Evolutionary conservation across 2,888 invertebrate genomes (phyloP).

Genomic region (Calameuta idolon): DNA sequence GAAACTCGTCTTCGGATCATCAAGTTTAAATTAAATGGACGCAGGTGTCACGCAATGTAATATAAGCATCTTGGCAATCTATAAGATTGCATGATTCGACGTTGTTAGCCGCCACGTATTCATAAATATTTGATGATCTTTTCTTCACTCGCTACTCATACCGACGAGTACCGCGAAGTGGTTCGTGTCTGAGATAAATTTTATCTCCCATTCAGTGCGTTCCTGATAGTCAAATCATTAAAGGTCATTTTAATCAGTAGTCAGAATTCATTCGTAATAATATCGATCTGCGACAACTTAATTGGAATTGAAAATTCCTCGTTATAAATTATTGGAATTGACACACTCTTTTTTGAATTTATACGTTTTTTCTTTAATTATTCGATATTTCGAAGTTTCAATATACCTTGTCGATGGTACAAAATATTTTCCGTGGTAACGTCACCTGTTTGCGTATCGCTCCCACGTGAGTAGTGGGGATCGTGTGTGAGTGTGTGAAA

Average conservation of each 20-base stretch:
- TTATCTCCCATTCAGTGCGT: slow-evolving; percentile 25
- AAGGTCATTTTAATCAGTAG: slow-evolving; percentile 20
- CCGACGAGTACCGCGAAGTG: background rate
- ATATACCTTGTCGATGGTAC: no score
- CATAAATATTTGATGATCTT: slow-evolving; percentile 59
- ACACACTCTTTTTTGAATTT: no score
- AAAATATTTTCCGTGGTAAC: background rate
- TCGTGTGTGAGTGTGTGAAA: background rate
- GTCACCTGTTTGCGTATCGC: background rate
- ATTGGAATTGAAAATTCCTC: no score
- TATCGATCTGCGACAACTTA: no score
- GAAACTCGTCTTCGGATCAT: no score
- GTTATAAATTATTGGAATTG: no score
- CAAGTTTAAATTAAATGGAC: slow-evolving; percentile 34
- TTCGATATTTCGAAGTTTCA: no score
- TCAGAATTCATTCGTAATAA: no score
- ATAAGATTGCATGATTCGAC: slow-evolving; percentile 45
- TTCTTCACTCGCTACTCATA: slow-evolving; percentile 31
- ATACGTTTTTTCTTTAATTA: no score
- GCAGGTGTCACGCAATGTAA: slow-evolving; percentile 27
- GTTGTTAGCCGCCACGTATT: slow-evolving; percentile 48
- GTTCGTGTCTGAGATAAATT: slow-evolving; percentile 38
- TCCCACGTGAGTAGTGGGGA: background rate
- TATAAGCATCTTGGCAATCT: slow-evolving; percentile 29
- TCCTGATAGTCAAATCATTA: slow-evolving; percentile 29